A percentile compares a stretch with the other conserved stretches of the same genome.
Evolutionary conservation across 2,797 vertebrate genomes (phyloP).

Genomic region (Alectoris magna): DNA sequence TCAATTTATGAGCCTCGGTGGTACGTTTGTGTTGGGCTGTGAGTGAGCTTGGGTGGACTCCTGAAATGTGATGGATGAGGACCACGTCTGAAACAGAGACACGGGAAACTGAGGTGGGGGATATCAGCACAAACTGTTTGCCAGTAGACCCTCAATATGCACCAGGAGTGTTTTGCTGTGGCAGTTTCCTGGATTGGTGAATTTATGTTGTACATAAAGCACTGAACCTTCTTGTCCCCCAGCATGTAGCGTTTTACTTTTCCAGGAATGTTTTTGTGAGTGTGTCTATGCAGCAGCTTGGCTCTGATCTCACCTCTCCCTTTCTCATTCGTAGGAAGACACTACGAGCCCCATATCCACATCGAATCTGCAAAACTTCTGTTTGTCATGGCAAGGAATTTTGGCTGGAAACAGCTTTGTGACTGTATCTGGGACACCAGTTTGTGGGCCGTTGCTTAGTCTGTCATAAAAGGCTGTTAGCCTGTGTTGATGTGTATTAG

Average conservation of each 20-base stretch:
- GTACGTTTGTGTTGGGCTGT: not conserved
- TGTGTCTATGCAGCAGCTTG: not conserved
- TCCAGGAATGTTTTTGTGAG: not conserved
- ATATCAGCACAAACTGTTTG: not conserved
- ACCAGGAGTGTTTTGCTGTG: not conserved
- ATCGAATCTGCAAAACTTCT: not conserved
- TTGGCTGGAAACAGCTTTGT: not conserved
- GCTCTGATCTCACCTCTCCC: not conserved
- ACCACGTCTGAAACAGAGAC: rapidly evolving
- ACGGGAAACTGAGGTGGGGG: not conserved
- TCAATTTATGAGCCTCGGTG: not conserved
- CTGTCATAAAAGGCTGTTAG: not conserved
- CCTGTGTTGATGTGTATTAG: not conserved
- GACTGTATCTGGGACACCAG: not conserved
- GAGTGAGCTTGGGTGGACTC: not conserved
- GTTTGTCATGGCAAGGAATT: not conserved
- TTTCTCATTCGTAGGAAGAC: not conserved
- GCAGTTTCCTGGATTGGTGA: not conserved
- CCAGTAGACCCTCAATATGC: not conserved
- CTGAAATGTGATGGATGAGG: not conserved
- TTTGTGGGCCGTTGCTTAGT: not conserved
- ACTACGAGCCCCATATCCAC: rapidly evolving
- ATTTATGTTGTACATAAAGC: not conserved
- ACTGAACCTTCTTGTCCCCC: not conserved
- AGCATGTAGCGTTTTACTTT: not conserved